Percentiles rank a stretch among this genome's conserved stretches.
phyloP scores from a whole-genome alignment of 2,797 vertebrate genomes.

The Enteromius unitaeniatus region DNA sequence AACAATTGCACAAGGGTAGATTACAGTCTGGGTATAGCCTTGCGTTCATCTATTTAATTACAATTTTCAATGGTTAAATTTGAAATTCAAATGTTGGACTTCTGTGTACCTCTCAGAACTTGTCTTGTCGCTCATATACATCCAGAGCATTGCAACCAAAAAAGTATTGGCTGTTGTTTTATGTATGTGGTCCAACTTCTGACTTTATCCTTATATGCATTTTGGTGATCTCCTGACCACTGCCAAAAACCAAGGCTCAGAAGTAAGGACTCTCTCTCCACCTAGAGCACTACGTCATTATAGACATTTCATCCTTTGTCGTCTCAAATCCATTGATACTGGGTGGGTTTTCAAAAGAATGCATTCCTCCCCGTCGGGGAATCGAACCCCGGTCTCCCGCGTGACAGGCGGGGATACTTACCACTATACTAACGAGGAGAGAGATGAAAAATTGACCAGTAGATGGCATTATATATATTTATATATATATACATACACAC shows the following conservation, averaged over 20 bases:
- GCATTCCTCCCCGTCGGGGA: not conserved
- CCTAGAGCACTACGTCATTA: constrained; percentile 74
- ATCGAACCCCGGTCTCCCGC: constrained; percentile 28
- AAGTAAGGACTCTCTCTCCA: constrained; percentile 87
- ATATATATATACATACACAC: no score
- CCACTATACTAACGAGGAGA: constrained; percentile 28
- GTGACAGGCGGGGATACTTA: constrained; percentile 21
- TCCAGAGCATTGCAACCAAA: not conserved
- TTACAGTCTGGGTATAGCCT: not conserved
- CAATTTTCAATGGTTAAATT: not conserved
- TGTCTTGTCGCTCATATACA: not conserved
- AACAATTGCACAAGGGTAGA: not conserved
- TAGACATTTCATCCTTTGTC: not conserved
- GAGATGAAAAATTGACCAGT: fast-evolving
- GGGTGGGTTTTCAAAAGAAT: not conserved
- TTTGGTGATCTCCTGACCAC: constrained; percentile 78
- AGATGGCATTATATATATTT: not conserved
- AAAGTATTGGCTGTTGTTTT: not conserved
- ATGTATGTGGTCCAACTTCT: constrained; percentile 70
- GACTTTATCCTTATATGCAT: constrained; percentile 77
- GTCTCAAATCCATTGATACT: not conserved
- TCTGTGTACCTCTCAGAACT: not conserved
- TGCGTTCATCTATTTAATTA: not conserved
- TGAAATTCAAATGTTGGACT: not conserved
- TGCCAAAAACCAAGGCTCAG: constrained; percentile 86